Percentiles rank a stretch among this genome's conserved stretches.
These are phyloP conservation scores for Mizuhopecten yessoensis DNA, from an alignment of 1,140 invertebrate genomes.

Conservation along the genomic window DNA sequence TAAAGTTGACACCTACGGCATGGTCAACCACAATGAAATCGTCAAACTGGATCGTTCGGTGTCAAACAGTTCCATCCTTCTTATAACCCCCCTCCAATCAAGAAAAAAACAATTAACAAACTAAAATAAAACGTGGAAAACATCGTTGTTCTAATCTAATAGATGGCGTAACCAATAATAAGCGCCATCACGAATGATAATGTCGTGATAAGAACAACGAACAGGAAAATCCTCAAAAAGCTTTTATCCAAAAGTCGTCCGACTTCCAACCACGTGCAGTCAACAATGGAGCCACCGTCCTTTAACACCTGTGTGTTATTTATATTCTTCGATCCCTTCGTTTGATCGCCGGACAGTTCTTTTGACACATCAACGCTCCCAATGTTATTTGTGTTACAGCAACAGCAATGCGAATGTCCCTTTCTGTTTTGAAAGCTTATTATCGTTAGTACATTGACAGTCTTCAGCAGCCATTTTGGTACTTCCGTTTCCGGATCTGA, in stretches of 20 bases:
- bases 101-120: too few species aligned
- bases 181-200: neutral
- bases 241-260: neutral
- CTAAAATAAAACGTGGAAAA: too few species aligned
- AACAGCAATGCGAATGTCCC: neutral
- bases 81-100: too few species aligned
- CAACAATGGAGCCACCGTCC: neutral
- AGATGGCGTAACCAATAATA: neutral
- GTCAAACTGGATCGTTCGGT: too few species aligned
- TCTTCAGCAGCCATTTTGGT: conserved; percentile 34
- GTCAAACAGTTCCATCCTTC: too few species aligned
- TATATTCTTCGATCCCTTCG: neutral
- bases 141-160: too few species aligned
- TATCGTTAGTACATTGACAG: neutral
- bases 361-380: neutral
- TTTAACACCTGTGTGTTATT: neutral
- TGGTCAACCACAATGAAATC: too few species aligned
- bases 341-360: neutral
- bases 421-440: neutral
- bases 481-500: neutral
- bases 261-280: neutral
- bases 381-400: conserved; percentile 3
- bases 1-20: too few species aligned
- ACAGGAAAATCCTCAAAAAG: neutral
- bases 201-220: neutral